Evolutionary conservation across 1,140 invertebrate genomes (phyloP).

Genomic region (Hypsibius dujardini): DNA sequence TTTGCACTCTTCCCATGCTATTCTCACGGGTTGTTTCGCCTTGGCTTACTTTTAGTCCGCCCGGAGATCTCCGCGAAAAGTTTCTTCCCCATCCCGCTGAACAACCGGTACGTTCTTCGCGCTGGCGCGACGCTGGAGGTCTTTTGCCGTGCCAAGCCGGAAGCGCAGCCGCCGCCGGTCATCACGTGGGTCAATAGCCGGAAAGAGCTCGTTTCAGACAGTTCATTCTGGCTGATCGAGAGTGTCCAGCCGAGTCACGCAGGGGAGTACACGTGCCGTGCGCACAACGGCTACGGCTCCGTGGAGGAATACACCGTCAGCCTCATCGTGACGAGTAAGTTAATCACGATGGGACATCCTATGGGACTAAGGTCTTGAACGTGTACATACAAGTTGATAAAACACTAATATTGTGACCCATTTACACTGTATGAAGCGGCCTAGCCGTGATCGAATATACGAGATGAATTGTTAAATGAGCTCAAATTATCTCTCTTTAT

Average conservation of each 20-base stretch:
- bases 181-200: background rate
- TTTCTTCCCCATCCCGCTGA: background rate
- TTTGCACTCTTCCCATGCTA: no score
- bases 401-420: no score
- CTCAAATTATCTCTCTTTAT: no score
- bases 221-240: background rate
- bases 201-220: background rate
- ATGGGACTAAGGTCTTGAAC: no score
- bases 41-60: no score
- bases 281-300: background rate
- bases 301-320: background rate
- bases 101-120: background rate
- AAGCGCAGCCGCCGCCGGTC: background rate
- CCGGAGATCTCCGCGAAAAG: background rate
- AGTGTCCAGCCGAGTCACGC: background rate
- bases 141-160: background rate
- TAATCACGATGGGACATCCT: background rate
- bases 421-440: no score
- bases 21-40: no score
- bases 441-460: no score
- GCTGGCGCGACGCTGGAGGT: background rate
- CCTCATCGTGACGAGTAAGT: background rate
- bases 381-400: no score
- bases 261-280: background rate
- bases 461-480: no score